Base-by-base conservation (phyloP, 2,797 vertebrate species). In the Oryzias dopingdopingensis region DNA sequence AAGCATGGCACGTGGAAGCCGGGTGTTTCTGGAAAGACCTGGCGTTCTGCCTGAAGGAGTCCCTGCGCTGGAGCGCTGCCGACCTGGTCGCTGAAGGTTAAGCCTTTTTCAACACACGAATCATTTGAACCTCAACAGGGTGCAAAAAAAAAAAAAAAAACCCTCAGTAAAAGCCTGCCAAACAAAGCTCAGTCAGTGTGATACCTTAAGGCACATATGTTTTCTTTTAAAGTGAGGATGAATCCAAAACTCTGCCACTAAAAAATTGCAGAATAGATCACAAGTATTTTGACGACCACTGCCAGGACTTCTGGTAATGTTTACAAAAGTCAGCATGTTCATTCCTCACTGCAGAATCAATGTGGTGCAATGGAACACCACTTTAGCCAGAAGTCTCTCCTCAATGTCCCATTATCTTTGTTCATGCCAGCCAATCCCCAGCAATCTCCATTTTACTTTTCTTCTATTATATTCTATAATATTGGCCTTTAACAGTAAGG, bases 1-100 rank as follows among this genome's bases (percentile, higher is more conserved):
- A 70, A 51, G 59, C 63, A 6, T 50, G 82, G 78, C 80, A 85
- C 79, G 73, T 81, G 82, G 70, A 74, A 59, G 62, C 65, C 60
- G 67, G 62, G 74, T 54, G 56, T 75, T 80, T 72, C 76, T 76
- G 63, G 53, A 70, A 68, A 72, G 55, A 40, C 68, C 76, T 82
- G 78, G 78, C 63, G 0, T 50, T 13, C 32, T 0, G 65, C 68
- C 75, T 54, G 69, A 72, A 72, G 81, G 74, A 80, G 61, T 79
- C 68, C 68, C 65, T 49, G 0, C 41, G 4, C 69, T 59, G 60
- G 29, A 74, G 59, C 47, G 43, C 43, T 24, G 52, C 49, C 26
- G 7, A 43, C 53, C 56, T 44, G 62, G 40, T 58, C 47, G 12
- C 63, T 42, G 54, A 49, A 17, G 47, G 49, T 63, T 66, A 16